Evolutionary conservation across 2,797 vertebrate species (phyloP).

Genomic region (Acanthis flammea): DNA sequence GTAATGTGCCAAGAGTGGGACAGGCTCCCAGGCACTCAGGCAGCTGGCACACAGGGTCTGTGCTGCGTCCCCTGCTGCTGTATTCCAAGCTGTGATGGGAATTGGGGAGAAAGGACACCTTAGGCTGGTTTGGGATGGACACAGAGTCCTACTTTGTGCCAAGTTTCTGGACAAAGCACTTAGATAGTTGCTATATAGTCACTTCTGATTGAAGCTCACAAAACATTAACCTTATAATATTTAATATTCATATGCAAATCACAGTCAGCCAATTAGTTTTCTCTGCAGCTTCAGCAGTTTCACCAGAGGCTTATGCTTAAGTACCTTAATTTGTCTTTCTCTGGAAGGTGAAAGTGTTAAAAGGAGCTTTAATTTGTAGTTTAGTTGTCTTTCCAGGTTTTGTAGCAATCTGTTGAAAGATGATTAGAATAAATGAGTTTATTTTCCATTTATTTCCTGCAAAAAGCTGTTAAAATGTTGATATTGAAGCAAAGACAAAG

Average conservation of each 20-base stretch:
- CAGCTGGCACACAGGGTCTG: neutral
- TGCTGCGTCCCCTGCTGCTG: neutral
- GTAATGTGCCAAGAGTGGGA: neutral
- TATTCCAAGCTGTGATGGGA: neutral
- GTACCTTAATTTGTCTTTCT: conserved; percentile 15
- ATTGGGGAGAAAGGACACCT: neutral
- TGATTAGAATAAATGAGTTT: neutral
- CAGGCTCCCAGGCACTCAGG: neutral
- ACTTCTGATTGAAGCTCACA: neutral
- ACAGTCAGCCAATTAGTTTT: neutral
- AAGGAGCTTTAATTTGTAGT: neutral
- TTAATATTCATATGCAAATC: conserved; percentile 22
- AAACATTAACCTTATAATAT: conserved; percentile 9
- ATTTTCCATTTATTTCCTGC: neutral
- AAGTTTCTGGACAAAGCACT: neutral
- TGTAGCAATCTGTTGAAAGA: neutral
- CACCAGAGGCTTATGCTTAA: conserved; percentile 2
- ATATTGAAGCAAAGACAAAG: neutral
- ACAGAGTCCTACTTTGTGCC: neutral
- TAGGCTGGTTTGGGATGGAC: neutral
- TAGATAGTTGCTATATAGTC: neutral
- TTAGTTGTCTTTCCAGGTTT: neutral
- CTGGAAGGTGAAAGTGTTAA: conserved; percentile 5
- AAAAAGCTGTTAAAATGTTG: neutral
- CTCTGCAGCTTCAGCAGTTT: conserved; percentile 4